phyloP scores from a whole-genome alignment of 2,888 invertebrate species.

The Isotomurus palustris region DNA sequence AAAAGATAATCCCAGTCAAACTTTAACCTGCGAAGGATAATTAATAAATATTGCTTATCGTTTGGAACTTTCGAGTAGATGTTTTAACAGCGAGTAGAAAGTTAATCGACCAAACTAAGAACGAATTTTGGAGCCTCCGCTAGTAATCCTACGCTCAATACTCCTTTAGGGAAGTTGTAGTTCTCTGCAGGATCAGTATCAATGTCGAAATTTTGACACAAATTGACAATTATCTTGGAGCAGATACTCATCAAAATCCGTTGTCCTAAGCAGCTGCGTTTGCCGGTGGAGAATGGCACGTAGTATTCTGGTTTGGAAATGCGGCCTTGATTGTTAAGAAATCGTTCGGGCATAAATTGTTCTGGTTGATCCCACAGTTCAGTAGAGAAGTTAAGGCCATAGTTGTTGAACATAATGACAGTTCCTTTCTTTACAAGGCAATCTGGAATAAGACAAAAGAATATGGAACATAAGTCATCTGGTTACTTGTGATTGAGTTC shows the following conservation, averaged over 20 bases:
- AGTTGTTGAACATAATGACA: conserved; percentile 77
- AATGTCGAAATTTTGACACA: conserved; percentile 67
- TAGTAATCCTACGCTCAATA: conserved; percentile 57
- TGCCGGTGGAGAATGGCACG: conserved; percentile 76
- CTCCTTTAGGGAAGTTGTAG: conserved; percentile 56
- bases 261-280: conserved; percentile 80
- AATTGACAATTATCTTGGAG: conserved; percentile 54
- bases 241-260: conserved; percentile 72
- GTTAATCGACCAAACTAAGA: too few species aligned
- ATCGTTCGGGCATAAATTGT: conserved; percentile 69
- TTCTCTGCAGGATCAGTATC: conserved; percentile 55
- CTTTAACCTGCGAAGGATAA: too few species aligned
- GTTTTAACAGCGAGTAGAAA: too few species aligned
- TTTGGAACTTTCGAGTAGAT: too few species aligned
- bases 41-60: too few species aligned
- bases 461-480: conserved; percentile 19
- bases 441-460: conserved; percentile 56
- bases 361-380: conserved; percentile 69
- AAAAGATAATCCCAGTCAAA: too few species aligned
- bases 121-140: too few species aligned
- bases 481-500: too few species aligned
- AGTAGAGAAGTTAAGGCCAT: conserved; percentile 69
- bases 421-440: conserved; percentile 70
- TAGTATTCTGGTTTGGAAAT: conserved; percentile 66
- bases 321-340: conserved; percentile 54